phyloP scores from a whole-genome alignment of 2,797 vertebrate species.

The Gila robusta region DNA sequence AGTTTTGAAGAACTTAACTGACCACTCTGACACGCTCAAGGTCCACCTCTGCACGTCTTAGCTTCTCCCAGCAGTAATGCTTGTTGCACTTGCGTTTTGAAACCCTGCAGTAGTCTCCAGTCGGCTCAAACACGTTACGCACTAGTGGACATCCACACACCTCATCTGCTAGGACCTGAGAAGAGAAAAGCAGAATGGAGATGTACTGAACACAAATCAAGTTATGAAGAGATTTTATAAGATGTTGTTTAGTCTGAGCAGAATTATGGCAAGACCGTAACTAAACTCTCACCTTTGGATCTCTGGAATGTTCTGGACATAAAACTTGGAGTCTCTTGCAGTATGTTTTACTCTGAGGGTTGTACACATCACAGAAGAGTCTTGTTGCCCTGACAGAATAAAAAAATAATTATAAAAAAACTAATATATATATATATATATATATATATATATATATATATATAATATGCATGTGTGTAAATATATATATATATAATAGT shows the following conservation, averaged over 20 bases:
- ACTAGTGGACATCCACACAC: constrained; percentile 95
- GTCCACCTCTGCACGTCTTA: constrained; percentile 93
- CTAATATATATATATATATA: neutral
- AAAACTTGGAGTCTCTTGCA: constrained; percentile 95
- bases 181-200: neutral
- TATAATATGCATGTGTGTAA: too few species aligned
- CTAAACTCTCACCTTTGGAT: constrained; percentile 85
- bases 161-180: constrained; percentile 88
- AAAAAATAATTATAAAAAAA: neutral
- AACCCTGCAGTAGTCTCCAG: constrained; percentile 91
- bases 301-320: constrained; percentile 93
- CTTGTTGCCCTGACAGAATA: constrained; percentile 85
- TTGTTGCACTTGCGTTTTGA: constrained; percentile 94
- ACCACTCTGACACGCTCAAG: constrained; percentile 95
- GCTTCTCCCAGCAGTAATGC: constrained; percentile 97
- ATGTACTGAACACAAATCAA: neutral
- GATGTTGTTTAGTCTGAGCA: neutral
- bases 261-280: neutral
- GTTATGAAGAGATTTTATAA: neutral
- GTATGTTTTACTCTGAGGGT: constrained; percentile 95
- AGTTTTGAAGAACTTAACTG: constrained; percentile 57
- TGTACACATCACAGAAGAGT: constrained; percentile 96
- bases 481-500: neutral
- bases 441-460: neutral
- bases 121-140: constrained; percentile 92